These are phyloP conservation scores for Anguilla rostrata DNA, from an alignment of 2,113 vertebrate genomes.

Conservation along the genomic window DNA sequence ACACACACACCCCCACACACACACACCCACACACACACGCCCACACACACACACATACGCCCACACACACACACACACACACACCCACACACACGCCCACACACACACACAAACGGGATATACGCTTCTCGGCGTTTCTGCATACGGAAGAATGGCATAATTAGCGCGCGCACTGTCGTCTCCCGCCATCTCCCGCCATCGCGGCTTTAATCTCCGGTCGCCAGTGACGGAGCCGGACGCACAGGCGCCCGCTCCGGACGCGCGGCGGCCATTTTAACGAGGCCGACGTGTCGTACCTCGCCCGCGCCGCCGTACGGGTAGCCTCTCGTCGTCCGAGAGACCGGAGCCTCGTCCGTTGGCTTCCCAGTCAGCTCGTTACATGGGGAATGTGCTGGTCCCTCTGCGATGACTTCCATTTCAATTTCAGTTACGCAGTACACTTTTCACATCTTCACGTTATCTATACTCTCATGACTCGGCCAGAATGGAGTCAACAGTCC, in stretches of 20 bases:
- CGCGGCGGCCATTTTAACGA: conserved; percentile 2
- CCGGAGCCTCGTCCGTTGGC: neutral
- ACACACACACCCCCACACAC: neutral
- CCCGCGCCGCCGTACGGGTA: neutral
- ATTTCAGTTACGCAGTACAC: neutral
- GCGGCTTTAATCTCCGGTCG: neutral
- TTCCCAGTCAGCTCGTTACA: neutral
- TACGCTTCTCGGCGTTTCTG: neutral
- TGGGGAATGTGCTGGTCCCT: neutral
- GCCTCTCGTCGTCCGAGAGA: neutral
- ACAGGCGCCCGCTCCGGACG: neutral
- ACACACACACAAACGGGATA: conserved; percentile 14
- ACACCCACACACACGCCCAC: neutral
- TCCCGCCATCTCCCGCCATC: neutral
- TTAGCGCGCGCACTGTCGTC: neutral
- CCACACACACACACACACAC: neutral
- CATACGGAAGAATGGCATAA: neutral
- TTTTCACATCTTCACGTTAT: neutral
- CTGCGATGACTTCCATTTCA: neutral
- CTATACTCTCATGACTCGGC: neutral
- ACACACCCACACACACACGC: neutral
- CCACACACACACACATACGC: neutral
- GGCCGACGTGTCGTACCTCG: neutral
- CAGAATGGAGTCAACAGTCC: neutral
- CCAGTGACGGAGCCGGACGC: neutral